Evolutionary conservation across 1,140 invertebrate genomes (phyloP).

Genomic region (Hormaphis cornu): DNA sequence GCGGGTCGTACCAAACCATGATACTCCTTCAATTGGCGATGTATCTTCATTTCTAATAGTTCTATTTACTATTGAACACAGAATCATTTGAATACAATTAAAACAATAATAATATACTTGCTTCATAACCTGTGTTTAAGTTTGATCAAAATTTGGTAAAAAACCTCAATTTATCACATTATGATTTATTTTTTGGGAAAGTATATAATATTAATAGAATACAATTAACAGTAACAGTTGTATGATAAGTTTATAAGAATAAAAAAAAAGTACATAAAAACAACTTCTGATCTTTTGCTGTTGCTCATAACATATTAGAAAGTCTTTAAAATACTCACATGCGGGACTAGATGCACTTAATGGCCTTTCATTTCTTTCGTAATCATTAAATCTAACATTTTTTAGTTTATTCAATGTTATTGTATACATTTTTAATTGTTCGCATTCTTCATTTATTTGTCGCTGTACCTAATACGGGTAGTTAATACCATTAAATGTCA

Average conservation of each 20-base stretch:
- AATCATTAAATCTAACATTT: conserved; percentile 23
- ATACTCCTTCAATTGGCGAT: conserved; percentile 22
- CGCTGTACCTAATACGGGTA: conserved; percentile 63
- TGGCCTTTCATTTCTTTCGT: conserved; percentile 16
- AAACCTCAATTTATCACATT: too few species aligned
- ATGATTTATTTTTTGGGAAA: too few species aligned
- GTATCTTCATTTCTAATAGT: conserved; percentile 14
- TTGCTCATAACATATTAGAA: background rate
- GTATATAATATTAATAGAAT: too few species aligned
- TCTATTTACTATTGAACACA: background rate
- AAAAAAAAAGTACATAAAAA: background rate
- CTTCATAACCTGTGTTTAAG: too few species aligned
- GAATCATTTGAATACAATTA: background rate
- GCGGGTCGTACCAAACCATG: conserved; percentile 36
- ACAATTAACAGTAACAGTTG: too few species aligned
- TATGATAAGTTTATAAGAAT: background rate
- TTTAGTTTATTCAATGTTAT: conserved; percentile 57
- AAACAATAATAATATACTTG: background rate
- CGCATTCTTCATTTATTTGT: conserved; percentile 80
- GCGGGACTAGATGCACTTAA: conserved; percentile 24
- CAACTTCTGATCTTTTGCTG: background rate
- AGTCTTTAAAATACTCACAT: conserved; percentile 15
- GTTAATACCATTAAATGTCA: background rate
- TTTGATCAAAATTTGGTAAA: too few species aligned
- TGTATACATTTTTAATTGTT: conserved; percentile 75